Base-by-base conservation (phyloP, 1,140 invertebrate genomes). In the Neuroterus valhalla region DNA sequence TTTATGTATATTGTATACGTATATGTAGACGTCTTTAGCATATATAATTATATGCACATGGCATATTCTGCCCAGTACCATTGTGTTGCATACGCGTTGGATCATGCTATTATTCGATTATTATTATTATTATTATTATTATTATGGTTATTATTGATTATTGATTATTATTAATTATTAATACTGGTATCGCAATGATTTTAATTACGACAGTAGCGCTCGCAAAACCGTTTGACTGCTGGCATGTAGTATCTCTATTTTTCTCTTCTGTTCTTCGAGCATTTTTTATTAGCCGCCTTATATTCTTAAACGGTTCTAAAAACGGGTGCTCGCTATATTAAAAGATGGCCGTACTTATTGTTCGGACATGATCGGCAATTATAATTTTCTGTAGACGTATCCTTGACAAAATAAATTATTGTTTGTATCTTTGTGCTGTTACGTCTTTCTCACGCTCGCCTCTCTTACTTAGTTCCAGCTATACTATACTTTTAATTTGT, bases 331-430 rank as follows among this genome's bases (percentile, higher is more conserved):
- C n/a, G 50, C 38, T 74, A 46, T 55, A 71, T 75, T 77, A 76
- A 80, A 81, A 68, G 52, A 78, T 82, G 87, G 87, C 85, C 82
- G 86, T 87, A 87, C 82, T 89, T 85, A 87, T 86, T 87, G 81
- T 86, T 82, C 84, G 84, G 84, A 86, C 74, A 77, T 78, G 77
- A 74, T 81, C 80, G 81, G 82, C 77, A 81, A 85, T 89, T 88
- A 88, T 88, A 77, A 87, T 86, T 89, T 85, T 86, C 81, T 90
- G 89, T 90, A 90, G 85, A 86, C 85, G 82, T 89, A 87, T 84
- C 83, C 86, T 86, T 86, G 77, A 79, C 82, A 81, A 78, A 85
- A 90, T 90, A 90, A 90, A 90, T 90, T 90, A 90, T 90, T 90
- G 87, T 90, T 89, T 89, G 86, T 88, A 89, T 81, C 82, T 84